Conservation (phyloP, 2,888 invertebrate genomes). For the Xestia sexstrigata region DNA sequence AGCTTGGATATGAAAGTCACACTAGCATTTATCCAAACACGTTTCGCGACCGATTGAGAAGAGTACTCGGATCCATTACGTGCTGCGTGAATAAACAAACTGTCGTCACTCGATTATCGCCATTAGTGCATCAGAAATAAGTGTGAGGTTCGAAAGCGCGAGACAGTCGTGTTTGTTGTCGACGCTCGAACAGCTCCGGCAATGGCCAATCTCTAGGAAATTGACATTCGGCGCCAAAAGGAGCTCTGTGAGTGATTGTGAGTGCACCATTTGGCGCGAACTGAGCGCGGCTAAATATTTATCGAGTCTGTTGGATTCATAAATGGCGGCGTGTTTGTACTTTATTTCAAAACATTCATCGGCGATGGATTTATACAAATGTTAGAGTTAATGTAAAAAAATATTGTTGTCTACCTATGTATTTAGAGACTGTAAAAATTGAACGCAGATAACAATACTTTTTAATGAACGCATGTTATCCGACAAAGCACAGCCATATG, state of each 20-base stretch:
- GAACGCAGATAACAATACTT: constrained; percentile 37
- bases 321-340: constrained; percentile 73
- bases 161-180: constrained; percentile 72
- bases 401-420: neutral
- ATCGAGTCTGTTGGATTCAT: constrained; percentile 76
- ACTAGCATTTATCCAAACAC: constrained; percentile 87
- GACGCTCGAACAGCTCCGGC: constrained; percentile 74
- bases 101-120: constrained; percentile 75
- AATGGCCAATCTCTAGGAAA: constrained; percentile 84
- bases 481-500: constrained; percentile 4
- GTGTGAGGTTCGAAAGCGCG: constrained; percentile 44
- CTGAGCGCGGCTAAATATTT: constrained; percentile 82
- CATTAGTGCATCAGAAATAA: constrained; percentile 69
- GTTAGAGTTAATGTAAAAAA: constrained; percentile 20
- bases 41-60: constrained; percentile 86
- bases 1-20: constrained; percentile 85
- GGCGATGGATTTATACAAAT: constrained; percentile 44
- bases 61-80: constrained; percentile 87
- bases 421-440: constrained; percentile 28
- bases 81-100: constrained; percentile 81
- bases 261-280: constrained; percentile 81
- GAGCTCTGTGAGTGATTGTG: constrained; percentile 79
- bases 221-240: constrained; percentile 87
- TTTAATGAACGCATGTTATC: constrained; percentile 29
- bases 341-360: constrained; percentile 51